These are phyloP conservation scores for Pyrrhura leucotis DNA, from an alignment of 2,797 vertebrate genomes.

Conservation along the genomic window DNA sequence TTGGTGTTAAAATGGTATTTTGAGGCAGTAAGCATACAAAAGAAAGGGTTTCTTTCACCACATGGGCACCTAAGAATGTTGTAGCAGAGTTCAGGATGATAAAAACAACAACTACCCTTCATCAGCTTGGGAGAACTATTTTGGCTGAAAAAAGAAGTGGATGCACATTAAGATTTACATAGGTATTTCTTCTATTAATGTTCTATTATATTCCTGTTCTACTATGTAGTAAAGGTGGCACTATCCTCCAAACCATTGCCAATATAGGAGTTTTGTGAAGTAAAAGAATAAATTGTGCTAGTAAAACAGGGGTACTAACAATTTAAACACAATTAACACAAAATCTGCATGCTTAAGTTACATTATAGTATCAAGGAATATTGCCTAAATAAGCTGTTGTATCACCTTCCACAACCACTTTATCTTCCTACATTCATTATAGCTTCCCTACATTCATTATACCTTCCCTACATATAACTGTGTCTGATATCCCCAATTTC, in stretches of 20 bases:
- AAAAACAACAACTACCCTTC: not conserved
- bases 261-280: not conserved
- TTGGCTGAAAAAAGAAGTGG: not conserved
- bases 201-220: not conserved
- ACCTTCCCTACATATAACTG: not conserved
- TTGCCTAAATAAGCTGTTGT: not conserved
- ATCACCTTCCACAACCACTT: not conserved
- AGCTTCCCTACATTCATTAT: not conserved
- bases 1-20: not conserved
- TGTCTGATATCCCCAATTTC: not conserved
- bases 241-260: not conserved
- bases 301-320: not conserved
- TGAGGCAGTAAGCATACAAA: not conserved
- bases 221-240: not conserved
- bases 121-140: not conserved
- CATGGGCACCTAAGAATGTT: not conserved
- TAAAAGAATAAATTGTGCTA: not conserved
- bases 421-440: not conserved
- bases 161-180: fast-evolving
- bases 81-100: not conserved
- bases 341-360: not conserved
- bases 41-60: not conserved
- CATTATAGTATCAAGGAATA: not conserved
- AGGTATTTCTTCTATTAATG: not conserved
- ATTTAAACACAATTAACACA: not conserved